Conservation (phyloP, 2,888 invertebrate species). For the Ypsolopha sequella region DNA sequence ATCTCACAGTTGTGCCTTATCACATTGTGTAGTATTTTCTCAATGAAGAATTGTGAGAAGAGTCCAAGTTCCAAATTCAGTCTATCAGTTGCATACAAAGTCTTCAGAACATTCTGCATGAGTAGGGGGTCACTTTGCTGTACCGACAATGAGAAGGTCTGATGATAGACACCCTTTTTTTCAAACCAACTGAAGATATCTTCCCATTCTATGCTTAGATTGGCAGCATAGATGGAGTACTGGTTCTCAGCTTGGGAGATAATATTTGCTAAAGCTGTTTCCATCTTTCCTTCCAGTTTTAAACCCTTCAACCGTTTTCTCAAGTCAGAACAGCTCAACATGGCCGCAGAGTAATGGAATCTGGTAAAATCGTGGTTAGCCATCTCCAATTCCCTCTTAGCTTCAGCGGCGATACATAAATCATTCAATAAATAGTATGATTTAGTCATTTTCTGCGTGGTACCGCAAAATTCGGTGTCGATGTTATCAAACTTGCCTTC, state of each 20-base stretch:
- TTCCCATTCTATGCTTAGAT: conserved; percentile 58
- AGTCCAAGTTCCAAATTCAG: conserved; percentile 49
- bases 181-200: conserved; percentile 55
- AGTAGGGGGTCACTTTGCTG: conserved; percentile 50
- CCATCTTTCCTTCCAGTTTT: conserved; percentile 39
- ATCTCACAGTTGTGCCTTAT: conserved; percentile 57
- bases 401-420: conserved; percentile 38
- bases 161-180: conserved; percentile 36
- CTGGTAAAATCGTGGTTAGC: conserved; percentile 50
- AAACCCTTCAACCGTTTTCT: conserved; percentile 28
- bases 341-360: conserved; percentile 44
- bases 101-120: conserved; percentile 48
- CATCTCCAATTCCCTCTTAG: conserved; percentile 35
- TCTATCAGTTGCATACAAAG: conserved; percentile 43
- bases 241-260: conserved; percentile 48
- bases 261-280: conserved; percentile 35
- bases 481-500: conserved; percentile 23
- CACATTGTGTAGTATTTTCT: conserved; percentile 46
- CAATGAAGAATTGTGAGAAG: conserved; percentile 57
- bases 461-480: conserved; percentile 37
- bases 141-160: conserved; percentile 47
- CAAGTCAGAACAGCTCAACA: conserved; percentile 33
- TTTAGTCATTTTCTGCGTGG: conserved; percentile 29
- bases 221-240: conserved; percentile 44
- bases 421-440: conserved; percentile 30